Conservation (phyloP, 35 echinoderm and acorn worm species). For the Strongylocentrotus purpuratus region DNA sequence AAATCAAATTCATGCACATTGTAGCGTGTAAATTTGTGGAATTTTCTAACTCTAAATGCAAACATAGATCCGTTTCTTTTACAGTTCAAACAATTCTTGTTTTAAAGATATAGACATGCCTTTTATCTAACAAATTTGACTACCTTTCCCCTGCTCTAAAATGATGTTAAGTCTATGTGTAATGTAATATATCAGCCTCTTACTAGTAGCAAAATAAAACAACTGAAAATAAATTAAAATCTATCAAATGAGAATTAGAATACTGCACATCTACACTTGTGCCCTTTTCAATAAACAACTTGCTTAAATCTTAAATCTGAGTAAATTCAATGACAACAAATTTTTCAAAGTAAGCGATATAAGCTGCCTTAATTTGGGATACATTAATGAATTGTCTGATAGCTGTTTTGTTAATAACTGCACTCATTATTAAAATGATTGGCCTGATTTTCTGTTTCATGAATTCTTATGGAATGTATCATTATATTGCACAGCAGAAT, state of each 20-base stretch:
- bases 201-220: background rate
- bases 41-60: background rate
- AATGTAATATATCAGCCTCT: background rate
- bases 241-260: no score
- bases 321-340: no score
- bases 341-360: no score
- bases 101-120: background rate
- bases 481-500: background rate
- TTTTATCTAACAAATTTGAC: background rate
- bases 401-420: no score
- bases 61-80: no score
- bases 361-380: no score
- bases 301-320: no score
- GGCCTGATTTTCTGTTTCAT: background rate
- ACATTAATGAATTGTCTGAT: no score
- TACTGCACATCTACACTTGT: no score
- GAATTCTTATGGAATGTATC: background rate
- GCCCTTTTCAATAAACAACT: no score
- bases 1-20: background rate
- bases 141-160: no score
- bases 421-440: background rate
- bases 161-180: background rate
- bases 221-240: background rate
- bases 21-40: background rate
- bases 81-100: no score